Evolutionary conservation across 53 echinoderm and acorn worm species (phyloP), one percentile per base, ranked within the genome.

Genomic region (Stichopus horrens): DNA sequence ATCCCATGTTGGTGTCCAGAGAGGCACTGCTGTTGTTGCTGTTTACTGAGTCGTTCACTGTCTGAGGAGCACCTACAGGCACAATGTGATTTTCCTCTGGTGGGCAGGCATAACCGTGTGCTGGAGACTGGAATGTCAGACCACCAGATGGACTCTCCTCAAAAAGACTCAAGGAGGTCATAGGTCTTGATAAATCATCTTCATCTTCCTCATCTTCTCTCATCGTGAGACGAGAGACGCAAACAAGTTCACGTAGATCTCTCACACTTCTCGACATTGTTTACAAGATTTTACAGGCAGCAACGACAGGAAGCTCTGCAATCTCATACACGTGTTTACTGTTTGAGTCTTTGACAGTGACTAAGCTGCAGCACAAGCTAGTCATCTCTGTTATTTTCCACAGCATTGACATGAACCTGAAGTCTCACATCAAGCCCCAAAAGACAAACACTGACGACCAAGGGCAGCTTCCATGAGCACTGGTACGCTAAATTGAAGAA

Each of bases 401-500:
- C 75, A 55, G 93, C 88, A 73, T 96, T 95, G 58, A 96, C 93
- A 59, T 96, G 93, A 58, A 96, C 90, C 75, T 97, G 98, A 4
- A 97, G 91, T 53, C 94, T 88, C 20, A 99, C 93, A 83, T 99
- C 99, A 51, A 94, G 90, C 16, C 91, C 96, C 55, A 99, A 86
- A 5, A 99, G 92, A 63, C 91, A 91, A 63, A 94, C 91, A 55
- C 94, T 91, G n/a, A 99, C 91, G 23, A 93, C 82, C 21, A 94
- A 92, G 5, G 99, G 99, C 67, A 99, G 94, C 86, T 92, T 93
- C 89, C 96, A 90, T 23, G 94, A 93, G 58, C 94, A 96, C 58
- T 90, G 92, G 86, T 92, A 99, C n/a, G 99, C 99, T 65, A 99
- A 86, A 58, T 99, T 91, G 88, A 99, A 99, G 87, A 99, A 93